Evolutionary conservation across 2,797 vertebrate species (phyloP).

Genomic region (Remorina albescens): DNA sequence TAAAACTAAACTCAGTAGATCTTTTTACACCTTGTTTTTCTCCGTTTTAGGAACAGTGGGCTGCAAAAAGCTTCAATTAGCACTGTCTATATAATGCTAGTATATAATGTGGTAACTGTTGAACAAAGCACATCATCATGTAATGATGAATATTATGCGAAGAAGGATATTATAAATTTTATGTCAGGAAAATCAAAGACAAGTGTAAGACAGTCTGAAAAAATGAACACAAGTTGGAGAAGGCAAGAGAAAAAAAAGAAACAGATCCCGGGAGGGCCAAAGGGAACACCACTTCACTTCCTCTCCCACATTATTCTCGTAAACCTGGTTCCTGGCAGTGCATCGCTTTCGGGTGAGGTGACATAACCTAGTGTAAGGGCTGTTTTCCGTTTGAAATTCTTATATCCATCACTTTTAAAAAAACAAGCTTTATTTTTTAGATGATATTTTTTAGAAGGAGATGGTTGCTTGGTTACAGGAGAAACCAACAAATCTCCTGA

Average conservation of each 20-base stretch:
- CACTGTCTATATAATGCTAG: not conserved
- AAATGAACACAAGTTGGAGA: constrained; percentile 1
- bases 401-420: not conserved
- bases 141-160: not conserved
- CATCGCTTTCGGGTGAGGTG: too few species aligned
- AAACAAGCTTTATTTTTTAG: not conserved
- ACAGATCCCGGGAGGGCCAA: constrained; percentile 19
- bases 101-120: not conserved
- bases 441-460: not conserved
- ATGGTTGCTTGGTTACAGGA: not conserved
- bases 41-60: too few species aligned
- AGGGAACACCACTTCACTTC: constrained; percentile 26
- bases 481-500: constrained; percentile 9
- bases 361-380: too few species aligned
- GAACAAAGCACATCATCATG: not conserved
- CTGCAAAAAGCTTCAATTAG: too few species aligned
- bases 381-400: not conserved
- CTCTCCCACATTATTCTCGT: constrained; percentile 28
- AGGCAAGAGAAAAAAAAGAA: constrained; percentile 12
- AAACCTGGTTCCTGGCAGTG: constrained; percentile 24
- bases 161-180: not conserved
- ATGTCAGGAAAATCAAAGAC: not conserved
- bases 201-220: constrained; percentile 1
- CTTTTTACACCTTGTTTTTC: not conserved
- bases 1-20: not conserved